Base-by-base conservation (phyloP, 2,888 invertebrate species). In the Cryptus armator region DNA sequence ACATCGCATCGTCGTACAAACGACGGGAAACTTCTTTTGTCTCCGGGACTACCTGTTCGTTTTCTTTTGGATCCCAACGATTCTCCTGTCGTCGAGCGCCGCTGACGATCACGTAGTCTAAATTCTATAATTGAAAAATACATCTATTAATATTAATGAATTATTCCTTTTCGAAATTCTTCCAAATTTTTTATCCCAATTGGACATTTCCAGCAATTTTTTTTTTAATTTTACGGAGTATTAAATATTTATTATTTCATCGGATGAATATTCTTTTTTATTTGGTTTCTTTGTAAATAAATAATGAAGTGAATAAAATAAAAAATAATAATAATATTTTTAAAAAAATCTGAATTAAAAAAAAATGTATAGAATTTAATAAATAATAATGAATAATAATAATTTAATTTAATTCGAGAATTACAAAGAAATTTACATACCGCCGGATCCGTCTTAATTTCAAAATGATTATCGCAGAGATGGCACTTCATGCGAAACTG, bases 401-500 rank as follows among this genome's bases (percentile, higher is more conserved):
- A 53, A 12, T 19, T 70, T 12, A 46, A 64, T 66, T 19, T 19
- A 59, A 66, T 9, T 32, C 48, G 37, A 83, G 48, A 71, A 10
- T n/a, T 12, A 46, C 32, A 56, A 43, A 78, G 9, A 46, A 32
- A 14, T 67, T 76, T 68, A 24, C 9, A 56, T 56, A 98, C 98
- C 81, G 96, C 98, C 80, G 99, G 99, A 95, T 99, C 99, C 14
- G 99, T 99, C 94, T 99, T 98, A 86, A 99, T 99, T 93, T 98
- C 98, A 95, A 99, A 98, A 94, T 99, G 97, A 94, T 99, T 99
- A 92, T 99, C 97, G 93, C 99, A 99, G 5, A 99, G 95, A 93
- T 99, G 99, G 92, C 99, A 99, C 92, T 99, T 99, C 99, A 99
- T 99, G 77, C 98, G 96, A 92, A 99, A 99, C 94, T 99, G 98